Percentiles rank a stretch among this genome's conserved stretches.
phyloP scores from a whole-genome alignment of 2,888 invertebrate species.

The Formica aserva region DNA sequence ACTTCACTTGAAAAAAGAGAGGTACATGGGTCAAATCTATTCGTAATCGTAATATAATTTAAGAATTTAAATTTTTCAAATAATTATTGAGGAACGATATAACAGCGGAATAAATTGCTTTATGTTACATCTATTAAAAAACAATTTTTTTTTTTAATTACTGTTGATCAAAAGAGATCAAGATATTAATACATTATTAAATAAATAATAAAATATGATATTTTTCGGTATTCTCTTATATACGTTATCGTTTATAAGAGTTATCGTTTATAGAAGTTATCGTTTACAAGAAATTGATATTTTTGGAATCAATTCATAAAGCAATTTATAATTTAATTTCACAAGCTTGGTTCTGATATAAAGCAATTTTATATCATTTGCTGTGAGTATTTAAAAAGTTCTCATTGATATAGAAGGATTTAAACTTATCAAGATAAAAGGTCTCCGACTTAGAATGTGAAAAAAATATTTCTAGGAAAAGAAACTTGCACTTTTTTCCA shows the following conservation, averaged over 20 bases:
- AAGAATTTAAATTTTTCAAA: neutral
- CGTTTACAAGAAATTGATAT: neutral
- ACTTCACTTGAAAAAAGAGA: neutral
- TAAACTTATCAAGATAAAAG: slow-evolving; percentile 40
- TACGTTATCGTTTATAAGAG: neutral
- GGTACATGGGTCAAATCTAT: neutral
- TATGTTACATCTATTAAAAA: neutral
- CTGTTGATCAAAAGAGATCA: no score
- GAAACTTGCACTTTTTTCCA: slow-evolving; percentile 42
- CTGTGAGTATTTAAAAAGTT: slow-evolving; percentile 2
- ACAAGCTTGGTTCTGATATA: neutral
- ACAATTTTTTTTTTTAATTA: neutral
- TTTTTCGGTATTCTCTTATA: neutral
- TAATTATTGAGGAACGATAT: neutral
- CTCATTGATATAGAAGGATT: slow-evolving; percentile 17
- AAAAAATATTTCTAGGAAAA: slow-evolving; percentile 41
- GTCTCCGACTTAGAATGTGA: slow-evolving; percentile 17
- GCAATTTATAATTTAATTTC: neutral
- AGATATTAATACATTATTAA: no score
- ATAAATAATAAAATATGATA: neutral
- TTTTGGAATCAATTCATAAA: neutral
- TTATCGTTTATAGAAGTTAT: no score
- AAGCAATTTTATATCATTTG: neutral
- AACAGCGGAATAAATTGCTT: neutral
- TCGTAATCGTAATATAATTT: neutral